Evolutionary conservation across 2,113 vertebrate species (phyloP), one percentile per base, ranked within the genome.

Genomic region (Psephotus haematonotus): DNA sequence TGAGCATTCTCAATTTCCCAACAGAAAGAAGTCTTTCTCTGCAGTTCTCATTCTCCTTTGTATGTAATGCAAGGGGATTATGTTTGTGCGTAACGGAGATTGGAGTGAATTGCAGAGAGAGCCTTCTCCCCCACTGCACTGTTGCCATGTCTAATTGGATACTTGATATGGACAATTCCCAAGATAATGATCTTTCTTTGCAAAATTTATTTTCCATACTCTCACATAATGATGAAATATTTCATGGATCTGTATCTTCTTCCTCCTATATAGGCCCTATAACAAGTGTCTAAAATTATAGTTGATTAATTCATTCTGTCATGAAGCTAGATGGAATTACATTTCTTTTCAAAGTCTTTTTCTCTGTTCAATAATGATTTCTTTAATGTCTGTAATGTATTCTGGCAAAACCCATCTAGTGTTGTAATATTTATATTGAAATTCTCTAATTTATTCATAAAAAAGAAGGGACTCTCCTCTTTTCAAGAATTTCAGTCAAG

Each of bases 381-480:
- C 97, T 98, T 98, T 97, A 98, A 98, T 97, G 83, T 47, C 86
- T 80, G 28, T 97, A 97, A 98, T 94, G 92, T 92, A 92, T 93
- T 98, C 90, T 84, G 90, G 97, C 90, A 97, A 97, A 98, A 98
- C 97, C 95, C 92, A 97, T 97, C 98, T 97, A 94, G 92, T 96
- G 95, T 94, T 97, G 91, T 96, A 97, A 97, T 97, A 98, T 98
- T 97, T 98, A 90, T 97, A 97, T 96, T 97, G 97, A 97, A 98
- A 88, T 92, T 92, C 85, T 97, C 71, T 97, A 92, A 97, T 97
- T 95, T 98, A 97, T 95, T 97, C 87, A 94, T 96, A 89, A 96
- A 92, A 94, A 96, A 91, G 72, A 74, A 90, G 14, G 2, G 43
- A 31, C 10, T 80, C 83, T 60, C 11, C 33, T 7, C 31, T 96